Evolutionary conservation across 1,140 invertebrate genomes (phyloP), one percentile per base, ranked within the genome.

Genomic region (Babylonia areolata): DNA sequence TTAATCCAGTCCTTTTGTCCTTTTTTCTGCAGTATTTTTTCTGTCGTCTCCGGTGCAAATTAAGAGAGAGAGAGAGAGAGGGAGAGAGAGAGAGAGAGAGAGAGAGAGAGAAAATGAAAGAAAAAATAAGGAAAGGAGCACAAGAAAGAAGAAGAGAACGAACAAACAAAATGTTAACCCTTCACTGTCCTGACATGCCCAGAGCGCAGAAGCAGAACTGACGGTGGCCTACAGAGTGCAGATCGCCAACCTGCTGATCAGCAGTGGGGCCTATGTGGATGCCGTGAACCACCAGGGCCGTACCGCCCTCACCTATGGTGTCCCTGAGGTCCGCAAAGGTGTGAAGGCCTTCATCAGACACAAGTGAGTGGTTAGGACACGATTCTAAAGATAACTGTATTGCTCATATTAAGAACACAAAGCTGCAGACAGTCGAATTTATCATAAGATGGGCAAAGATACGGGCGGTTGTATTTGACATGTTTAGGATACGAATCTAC

Each of bases 201-300:
- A 64, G 58, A 64, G 58, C 6, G 58, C 6, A 3, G 3, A 6
- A 3, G 6, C 58, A 64, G 58, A 64, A 23, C 58, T 64, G 58
- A 23, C 23, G 6, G 23, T 64, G 6, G 58, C 58, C 20, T 23
- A 31, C 23, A 6, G 58, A 23, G 58, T 64, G 17, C 58, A 64
- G n/a, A 81, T 81, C 33, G 90, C 88, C 0, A 87, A 86, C 58
- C 35, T 86, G 51, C 83, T 91, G 17, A 87, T 91, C 31, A 75
- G 87, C n/a, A 86, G 85, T 2, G 88, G 89, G 40, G 89, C 85
- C 0, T 84, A 83, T 37, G 46, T 84, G 15, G 31, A 84, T 2
- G 73, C 77, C 15, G 73, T 17, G 17, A 89, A 91, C 82, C 85
- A 89, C 5, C 85, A 33, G 31, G 87, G 88, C 0, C 54, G 80